Percentiles rank a stretch among this genome's conserved stretches.
Conservation (phyloP, 92 coral and sea anemone genomes). For the Palythoa grandis region DNA sequence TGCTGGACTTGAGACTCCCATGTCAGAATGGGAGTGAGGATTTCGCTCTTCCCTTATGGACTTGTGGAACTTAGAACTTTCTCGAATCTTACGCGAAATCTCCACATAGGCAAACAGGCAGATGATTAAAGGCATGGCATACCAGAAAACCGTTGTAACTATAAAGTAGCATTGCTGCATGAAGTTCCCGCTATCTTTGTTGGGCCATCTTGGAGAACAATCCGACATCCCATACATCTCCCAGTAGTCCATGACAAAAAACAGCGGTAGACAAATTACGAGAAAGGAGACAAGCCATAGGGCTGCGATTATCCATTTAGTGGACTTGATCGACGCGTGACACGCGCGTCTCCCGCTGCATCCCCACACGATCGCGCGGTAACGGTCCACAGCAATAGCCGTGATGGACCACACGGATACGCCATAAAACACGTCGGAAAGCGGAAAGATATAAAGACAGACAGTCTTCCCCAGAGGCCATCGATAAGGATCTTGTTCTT, state of each 20-base stretch:
- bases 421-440: slow-evolving; percentile 83
- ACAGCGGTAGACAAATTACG: slow-evolving; percentile 13
- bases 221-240: slow-evolving; percentile 25
- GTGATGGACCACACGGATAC: slow-evolving; percentile 90
- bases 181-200: not conserved
- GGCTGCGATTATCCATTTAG: slow-evolving; percentile 21
- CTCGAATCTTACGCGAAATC: slow-evolving; percentile 68
- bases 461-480: slow-evolving; percentile 81
- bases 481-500: slow-evolving; percentile 61
- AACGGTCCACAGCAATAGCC: slow-evolving; percentile 89
- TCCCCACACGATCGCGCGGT: slow-evolving; percentile 51
- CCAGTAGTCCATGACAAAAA: slow-evolving; percentile 19
- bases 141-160: slow-evolving; percentile 53
- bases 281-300: slow-evolving; percentile 18
- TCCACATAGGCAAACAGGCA: slow-evolving; percentile 73
- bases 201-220: slow-evolving; percentile 21
- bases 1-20: not conserved
- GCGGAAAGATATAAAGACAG: slow-evolving; percentile 72
- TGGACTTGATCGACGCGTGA: slow-evolving; percentile 11
- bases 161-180: slow-evolving; percentile 51
- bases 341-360: slow-evolving; percentile 21
- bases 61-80: slow-evolving; percentile 70
- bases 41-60: slow-evolving; percentile 39
- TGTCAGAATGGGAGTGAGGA: not conserved
- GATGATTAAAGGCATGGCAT: slow-evolving; percentile 65